These are phyloP conservation scores for Teleopsis dalmanni DNA, from an alignment of 1,140 invertebrate species.

Conservation along the genomic window DNA sequence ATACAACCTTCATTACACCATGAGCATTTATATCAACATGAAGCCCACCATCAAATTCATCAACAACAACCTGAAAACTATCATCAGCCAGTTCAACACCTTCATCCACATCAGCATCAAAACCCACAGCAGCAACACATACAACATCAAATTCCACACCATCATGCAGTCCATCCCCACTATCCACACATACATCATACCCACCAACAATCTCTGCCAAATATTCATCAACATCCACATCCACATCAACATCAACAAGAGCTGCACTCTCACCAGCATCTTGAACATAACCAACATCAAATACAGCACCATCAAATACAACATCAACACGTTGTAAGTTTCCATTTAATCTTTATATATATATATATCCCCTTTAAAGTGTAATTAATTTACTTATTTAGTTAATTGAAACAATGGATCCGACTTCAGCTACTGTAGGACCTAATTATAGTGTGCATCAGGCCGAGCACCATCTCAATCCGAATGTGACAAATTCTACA, in stretches of 20 bases:
- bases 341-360: no score
- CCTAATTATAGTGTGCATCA: background rate
- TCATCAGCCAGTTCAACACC: background rate
- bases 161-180: background rate
- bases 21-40: background rate
- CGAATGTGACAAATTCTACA: no score
- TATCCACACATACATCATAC: background rate
- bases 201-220: slow-evolving; percentile 6
- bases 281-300: background rate
- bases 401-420: no score
- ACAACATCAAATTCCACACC: background rate
- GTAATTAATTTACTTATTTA: no score
- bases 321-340: background rate
- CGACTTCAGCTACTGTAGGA: slow-evolving; percentile 1
- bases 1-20: no score
- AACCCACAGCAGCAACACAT: background rate
- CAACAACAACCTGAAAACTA: no score
- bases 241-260: background rate
- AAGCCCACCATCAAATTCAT: background rate
- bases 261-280: slow-evolving; percentile 1
- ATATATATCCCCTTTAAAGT: no score
- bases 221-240: slow-evolving; percentile 12
- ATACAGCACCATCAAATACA: background rate
- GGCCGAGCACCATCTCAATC: slow-evolving; percentile 5
- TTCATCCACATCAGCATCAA: slow-evolving; percentile 6